Evolutionary conservation across 64 coral and sea anemone species (phyloP).

Genomic region (Pocillopora damicornis): DNA sequence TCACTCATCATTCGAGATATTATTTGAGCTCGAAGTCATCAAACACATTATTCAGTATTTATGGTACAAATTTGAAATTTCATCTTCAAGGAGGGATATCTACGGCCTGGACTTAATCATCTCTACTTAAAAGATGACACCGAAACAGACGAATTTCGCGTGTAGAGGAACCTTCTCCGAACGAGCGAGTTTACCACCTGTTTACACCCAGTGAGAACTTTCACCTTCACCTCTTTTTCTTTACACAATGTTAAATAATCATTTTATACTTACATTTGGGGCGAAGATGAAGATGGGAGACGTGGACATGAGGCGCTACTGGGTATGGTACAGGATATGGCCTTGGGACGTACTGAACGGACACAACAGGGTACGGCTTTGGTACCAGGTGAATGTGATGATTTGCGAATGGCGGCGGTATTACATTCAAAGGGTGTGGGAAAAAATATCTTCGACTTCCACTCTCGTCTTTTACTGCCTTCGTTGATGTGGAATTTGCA

Average conservation of each 20-base stretch:
- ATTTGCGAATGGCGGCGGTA: slow-evolving; percentile 3
- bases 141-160: no score
- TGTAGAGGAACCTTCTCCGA: background rate
- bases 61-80: no score
- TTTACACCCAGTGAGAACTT: background rate
- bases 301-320: slow-evolving; percentile 42
- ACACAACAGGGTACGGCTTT: slow-evolving; percentile 83
- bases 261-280: slow-evolving; percentile 65
- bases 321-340: slow-evolving; percentile 56
- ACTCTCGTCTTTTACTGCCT: background rate
- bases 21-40: no score
- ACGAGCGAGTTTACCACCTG: background rate
- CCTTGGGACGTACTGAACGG: slow-evolving; percentile 68
- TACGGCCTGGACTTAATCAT: no score
- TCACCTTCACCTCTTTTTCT: background rate
- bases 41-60: no score
- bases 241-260: background rate
- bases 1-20: no score
- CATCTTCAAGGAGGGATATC: no score
- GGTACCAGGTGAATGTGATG: slow-evolving; percentile 70
- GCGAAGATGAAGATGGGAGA: slow-evolving; percentile 56
- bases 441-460: slow-evolving; percentile 23
- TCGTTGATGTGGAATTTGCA: background rate
- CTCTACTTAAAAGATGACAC: no score
- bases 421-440: slow-evolving; percentile 15